Evolutionary conservation across 64 coral and sea anemone species (phyloP).

Genomic region (Pocillopora verrucosa): DNA sequence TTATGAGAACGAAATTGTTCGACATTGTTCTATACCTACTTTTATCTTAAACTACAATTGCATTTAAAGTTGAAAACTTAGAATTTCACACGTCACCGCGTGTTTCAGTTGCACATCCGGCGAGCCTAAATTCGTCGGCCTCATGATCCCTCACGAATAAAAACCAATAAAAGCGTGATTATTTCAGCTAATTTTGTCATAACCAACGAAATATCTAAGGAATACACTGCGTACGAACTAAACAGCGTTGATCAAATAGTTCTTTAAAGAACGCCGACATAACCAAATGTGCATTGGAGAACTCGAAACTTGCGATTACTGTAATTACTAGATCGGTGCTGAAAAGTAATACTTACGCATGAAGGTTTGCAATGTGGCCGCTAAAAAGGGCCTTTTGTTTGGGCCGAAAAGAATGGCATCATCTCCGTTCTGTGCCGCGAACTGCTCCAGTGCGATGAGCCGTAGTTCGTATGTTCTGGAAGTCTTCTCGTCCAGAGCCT

Average conservation of each 20-base stretch:
- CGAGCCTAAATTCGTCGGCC: too few species aligned
- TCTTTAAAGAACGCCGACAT: background rate
- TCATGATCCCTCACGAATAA: background rate
- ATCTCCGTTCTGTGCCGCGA: background rate
- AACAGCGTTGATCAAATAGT: background rate
- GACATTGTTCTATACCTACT: background rate
- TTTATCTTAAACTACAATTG: too few species aligned
- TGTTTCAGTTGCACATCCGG: too few species aligned
- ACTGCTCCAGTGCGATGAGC: slow-evolving; percentile 5
- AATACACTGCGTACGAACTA: background rate
- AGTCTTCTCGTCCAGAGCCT: slow-evolving; percentile 1
- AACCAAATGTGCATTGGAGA: background rate
- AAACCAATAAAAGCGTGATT: background rate
- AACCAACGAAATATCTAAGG: background rate
- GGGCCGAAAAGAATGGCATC: background rate
- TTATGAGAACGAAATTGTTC: background rate
- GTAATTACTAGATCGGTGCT: background rate
- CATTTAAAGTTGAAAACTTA: background rate
- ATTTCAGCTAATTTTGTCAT: background rate
- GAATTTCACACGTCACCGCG: background rate
- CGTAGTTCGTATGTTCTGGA: background rate
- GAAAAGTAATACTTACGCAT: slow-evolving; percentile 19
- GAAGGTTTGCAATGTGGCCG: slow-evolving; percentile 1
- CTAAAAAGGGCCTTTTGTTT: background rate
- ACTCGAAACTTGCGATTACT: background rate